Percentiles rank a stretch among this genome's conserved stretches.
Conservation (phyloP, 1,140 invertebrate genomes). For the Drosophila kikkawai region DNA sequence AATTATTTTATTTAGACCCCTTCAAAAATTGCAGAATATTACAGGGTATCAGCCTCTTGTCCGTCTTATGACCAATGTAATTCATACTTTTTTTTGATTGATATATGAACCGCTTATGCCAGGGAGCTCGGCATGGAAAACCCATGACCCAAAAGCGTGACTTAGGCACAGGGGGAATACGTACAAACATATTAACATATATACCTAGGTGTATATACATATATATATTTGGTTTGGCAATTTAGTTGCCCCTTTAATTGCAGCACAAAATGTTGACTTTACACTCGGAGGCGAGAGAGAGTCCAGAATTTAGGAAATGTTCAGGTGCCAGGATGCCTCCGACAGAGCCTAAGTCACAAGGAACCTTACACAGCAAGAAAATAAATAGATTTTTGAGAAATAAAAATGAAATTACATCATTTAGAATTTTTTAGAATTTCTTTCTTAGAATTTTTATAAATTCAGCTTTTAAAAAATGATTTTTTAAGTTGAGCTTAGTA, state of each 20-base stretch:
- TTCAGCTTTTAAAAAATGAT: neutral
- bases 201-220: neutral
- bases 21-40: neutral
- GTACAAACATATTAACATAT: neutral
- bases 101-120: conserved; percentile 11
- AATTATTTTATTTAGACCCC: too few relatives aligned
- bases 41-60: neutral
- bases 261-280: conserved; percentile 76
- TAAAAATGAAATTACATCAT: too few relatives aligned
- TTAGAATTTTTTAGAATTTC: neutral
- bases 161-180: neutral
- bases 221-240: conserved; percentile 46
- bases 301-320: conserved; percentile 2
- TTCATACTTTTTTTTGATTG: conserved; percentile 25
- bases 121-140: neutral
- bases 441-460: neutral
- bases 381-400: too few relatives aligned
- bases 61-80: conserved; percentile 8
- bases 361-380: neutral
- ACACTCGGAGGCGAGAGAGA: conserved; percentile 48
- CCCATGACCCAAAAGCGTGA: conserved; percentile 14
- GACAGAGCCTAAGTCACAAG: neutral
- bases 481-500: too few relatives aligned
- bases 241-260: conserved; percentile 73
- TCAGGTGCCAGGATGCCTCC: conserved; percentile 19